Evolutionary conservation across 2,888 invertebrate species (phyloP).

Genomic region (Mermis nigrescens): DNA sequence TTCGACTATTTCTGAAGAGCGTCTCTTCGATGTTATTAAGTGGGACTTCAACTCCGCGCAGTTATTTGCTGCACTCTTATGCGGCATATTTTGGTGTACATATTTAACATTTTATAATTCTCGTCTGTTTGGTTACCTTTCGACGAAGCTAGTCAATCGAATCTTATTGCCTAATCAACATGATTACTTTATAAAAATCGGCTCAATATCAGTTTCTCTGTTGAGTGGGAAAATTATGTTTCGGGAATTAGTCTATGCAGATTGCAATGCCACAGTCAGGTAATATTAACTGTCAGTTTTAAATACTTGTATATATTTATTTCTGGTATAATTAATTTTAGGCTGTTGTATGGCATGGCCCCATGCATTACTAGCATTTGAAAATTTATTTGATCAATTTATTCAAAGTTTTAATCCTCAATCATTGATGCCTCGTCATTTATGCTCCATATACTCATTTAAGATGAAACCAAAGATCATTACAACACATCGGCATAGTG

Average conservation of each 20-base stretch:
- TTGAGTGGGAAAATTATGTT: slow-evolving; percentile 96
- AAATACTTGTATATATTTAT: too few relatives aligned
- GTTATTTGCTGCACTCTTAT: not conserved
- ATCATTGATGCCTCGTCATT: too few relatives aligned
- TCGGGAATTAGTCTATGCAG: slow-evolving; percentile 76
- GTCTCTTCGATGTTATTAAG: not conserved
- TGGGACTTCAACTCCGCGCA: not conserved
- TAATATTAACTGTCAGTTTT: too few relatives aligned
- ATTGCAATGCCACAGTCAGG: slow-evolving; percentile 73
- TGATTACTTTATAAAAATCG: slow-evolving; percentile 36
- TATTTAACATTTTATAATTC: slow-evolving; percentile 89
- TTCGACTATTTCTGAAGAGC: too few relatives aligned
- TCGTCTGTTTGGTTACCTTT: slow-evolving; percentile 53
- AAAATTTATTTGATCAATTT: too few relatives aligned
- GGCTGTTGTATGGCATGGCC: too few relatives aligned
- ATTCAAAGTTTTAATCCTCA: too few relatives aligned
- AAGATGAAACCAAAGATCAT: too few relatives aligned
- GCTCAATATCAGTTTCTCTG: slow-evolving; percentile 82
- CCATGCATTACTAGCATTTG: too few relatives aligned
- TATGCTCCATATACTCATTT: too few relatives aligned
- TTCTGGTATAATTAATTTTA: too few relatives aligned
- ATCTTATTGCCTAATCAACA: not conserved
- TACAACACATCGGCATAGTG: too few relatives aligned
- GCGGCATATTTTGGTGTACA: slow-evolving; percentile 66
- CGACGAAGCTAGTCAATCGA: slow-evolving; percentile 10